Conservation (phyloP, 1,140 invertebrate genomes). For the Micrasema minimum region DNA sequence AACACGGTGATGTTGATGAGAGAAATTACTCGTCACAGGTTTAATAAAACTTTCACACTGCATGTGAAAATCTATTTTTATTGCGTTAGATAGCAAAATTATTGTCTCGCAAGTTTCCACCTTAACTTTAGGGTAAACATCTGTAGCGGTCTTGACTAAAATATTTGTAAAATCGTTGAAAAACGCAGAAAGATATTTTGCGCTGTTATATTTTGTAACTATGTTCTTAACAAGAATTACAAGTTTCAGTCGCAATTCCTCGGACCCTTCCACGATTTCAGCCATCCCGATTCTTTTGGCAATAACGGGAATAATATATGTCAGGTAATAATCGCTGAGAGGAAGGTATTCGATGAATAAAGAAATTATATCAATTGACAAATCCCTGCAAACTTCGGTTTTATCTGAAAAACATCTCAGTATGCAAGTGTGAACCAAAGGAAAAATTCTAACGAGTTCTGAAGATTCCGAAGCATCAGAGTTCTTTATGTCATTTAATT, state of each 20-base stretch:
- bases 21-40: conserved; percentile 76
- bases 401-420: conserved; percentile 62
- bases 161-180: conserved; percentile 82
- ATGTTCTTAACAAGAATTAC: conserved; percentile 74
- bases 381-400: conserved; percentile 61
- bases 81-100: conserved; percentile 71
- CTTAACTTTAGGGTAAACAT: conserved; percentile 83
- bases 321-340: conserved; percentile 75
- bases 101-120: conserved; percentile 79
- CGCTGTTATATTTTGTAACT: conserved; percentile 72
- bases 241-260: conserved; percentile 83
- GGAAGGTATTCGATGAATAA: conserved; percentile 62
- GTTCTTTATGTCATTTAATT: conserved; percentile 50
- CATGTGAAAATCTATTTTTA: conserved; percentile 77
- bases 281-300: conserved; percentile 79
- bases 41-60: conserved; percentile 78
- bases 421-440: conserved; percentile 61
- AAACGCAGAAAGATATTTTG: conserved; percentile 70
- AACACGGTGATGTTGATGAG: conserved; percentile 85
- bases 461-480: conserved; percentile 58
- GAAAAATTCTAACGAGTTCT: conserved; percentile 60
- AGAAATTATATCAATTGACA: conserved; percentile 58
- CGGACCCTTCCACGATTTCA: conserved; percentile 84
- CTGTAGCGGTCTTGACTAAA: conserved; percentile 75
- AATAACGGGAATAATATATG: conserved; percentile 80